phyloP scores from a whole-genome alignment of 2,113 vertebrate species.

The Diphyllodes magnificus region DNA sequence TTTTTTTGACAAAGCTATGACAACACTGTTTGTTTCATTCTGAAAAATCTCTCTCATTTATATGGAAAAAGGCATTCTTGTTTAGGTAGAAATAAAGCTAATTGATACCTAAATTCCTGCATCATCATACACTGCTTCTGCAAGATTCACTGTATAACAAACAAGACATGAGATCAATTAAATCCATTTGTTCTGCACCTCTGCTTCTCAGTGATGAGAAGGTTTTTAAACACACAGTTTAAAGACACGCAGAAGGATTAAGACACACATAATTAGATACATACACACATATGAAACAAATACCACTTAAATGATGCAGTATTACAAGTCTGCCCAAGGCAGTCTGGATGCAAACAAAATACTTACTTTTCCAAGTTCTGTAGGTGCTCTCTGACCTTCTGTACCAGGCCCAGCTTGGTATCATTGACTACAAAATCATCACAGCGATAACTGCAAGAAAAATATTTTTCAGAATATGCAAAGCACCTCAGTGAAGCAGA shows the following conservation, averaged over 20 bases:
- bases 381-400: constrained; percentile 94
- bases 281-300: neutral
- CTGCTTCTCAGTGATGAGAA: neutral
- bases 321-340: neutral
- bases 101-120: neutral
- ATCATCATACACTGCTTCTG: neutral
- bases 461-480: neutral
- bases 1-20: neutral
- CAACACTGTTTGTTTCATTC: neutral
- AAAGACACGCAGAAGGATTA: neutral
- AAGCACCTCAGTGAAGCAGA: neutral
- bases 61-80: neutral
- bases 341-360: neutral
- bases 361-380: constrained; percentile 98
- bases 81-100: neutral
- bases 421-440: constrained; percentile 98
- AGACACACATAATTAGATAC: neutral
- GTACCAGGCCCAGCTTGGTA: constrained; percentile 91
- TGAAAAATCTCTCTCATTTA: neutral
- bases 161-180: neutral
- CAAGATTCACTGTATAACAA: neutral
- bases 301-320: neutral
- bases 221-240: neutral
- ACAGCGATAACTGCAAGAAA: constrained; percentile 89
- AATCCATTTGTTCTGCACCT: neutral